Conservation (phyloP, 1,140 invertebrate genomes). For the Grapholita molesta region DNA sequence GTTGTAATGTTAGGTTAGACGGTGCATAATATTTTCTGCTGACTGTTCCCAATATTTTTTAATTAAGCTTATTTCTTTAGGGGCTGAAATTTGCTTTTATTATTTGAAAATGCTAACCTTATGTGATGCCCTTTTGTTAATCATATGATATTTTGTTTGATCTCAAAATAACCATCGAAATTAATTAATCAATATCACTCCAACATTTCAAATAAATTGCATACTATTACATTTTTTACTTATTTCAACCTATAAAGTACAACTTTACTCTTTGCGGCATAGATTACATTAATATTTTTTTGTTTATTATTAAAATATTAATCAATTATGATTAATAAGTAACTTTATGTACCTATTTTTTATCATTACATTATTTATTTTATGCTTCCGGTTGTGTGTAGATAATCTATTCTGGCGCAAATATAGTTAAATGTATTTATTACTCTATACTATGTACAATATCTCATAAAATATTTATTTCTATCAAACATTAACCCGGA, state of each 20-base stretch:
- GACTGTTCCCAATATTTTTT: slow-evolving; percentile 63
- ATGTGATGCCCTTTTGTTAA: neutral
- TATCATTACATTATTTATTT: neutral
- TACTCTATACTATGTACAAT: slow-evolving; percentile 7
- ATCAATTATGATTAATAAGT: neutral
- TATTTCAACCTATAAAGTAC: neutral
- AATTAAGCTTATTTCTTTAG: slow-evolving; percentile 65
- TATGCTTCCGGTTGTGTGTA: neutral
- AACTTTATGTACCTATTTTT: neutral
- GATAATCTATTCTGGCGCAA: neutral
- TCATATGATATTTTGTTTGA: neutral
- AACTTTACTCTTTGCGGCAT: neutral
- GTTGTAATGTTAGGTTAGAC: slow-evolving; percentile 66
- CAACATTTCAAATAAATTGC: neutral
- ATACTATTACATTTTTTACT: neutral
- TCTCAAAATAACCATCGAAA: neutral
- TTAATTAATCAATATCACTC: slow-evolving; percentile 14
- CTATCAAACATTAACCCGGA: slow-evolving; percentile 11
- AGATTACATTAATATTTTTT: neutral
- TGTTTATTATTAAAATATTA: neutral
- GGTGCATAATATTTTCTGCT: slow-evolving; percentile 64
- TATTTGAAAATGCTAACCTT: slow-evolving; percentile 49
- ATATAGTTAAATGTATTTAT: neutral
- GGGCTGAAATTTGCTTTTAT: slow-evolving; percentile 69
- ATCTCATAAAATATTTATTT: slow-evolving; percentile 10